These are phyloP conservation scores for Lasioglossum malachurum DNA, from an alignment of 2,888 invertebrate species.

Conservation along the genomic window DNA sequence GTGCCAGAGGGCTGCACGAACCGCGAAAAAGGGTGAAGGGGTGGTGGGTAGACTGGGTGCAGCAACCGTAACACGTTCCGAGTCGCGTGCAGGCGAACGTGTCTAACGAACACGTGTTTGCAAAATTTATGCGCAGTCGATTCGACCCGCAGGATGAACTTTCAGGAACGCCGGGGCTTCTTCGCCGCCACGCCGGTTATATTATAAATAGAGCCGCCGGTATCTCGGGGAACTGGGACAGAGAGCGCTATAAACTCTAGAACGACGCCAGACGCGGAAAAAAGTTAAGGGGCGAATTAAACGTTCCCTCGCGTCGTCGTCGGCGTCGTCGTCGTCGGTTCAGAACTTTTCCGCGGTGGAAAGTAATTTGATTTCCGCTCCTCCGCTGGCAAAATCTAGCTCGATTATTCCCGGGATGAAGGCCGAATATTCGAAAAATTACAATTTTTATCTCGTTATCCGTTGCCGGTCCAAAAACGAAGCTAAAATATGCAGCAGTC, in stretches of 20 bases:
- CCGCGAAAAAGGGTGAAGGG: neutral
- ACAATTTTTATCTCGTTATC: neutral
- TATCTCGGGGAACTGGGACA: slow-evolving; percentile 21
- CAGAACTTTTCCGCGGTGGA: slow-evolving; percentile 17
- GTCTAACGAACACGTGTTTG: slow-evolving; percentile 21
- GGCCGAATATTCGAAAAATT: neutral
- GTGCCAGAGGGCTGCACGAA: neutral
- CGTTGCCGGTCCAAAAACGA: neutral
- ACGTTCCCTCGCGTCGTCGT: slow-evolving; percentile 13
- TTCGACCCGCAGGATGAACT: slow-evolving; percentile 6
- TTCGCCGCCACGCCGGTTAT: neutral
- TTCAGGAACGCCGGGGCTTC: neutral
- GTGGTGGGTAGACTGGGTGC: neutral
- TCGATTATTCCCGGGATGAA: neutral
- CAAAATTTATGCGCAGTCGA: slow-evolving; percentile 15
- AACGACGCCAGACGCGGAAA: slow-evolving; percentile 24
- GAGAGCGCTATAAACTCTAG: slow-evolving; percentile 1
- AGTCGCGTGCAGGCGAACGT: neutral
- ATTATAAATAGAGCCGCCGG: slow-evolving; percentile 23
- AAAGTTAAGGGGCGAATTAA: slow-evolving; percentile 34
- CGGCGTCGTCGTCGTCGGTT: neutral
- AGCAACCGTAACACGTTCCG: slow-evolving; percentile 10
- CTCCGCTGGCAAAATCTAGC: neutral
- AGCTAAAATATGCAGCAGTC: neutral
- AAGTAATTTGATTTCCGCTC: slow-evolving; percentile 3